Evolutionary conservation across 2,797 vertebrate species (phyloP), one percentile per base, ranked within the genome.

Genomic region (Peromyscus aztecus): DNA sequence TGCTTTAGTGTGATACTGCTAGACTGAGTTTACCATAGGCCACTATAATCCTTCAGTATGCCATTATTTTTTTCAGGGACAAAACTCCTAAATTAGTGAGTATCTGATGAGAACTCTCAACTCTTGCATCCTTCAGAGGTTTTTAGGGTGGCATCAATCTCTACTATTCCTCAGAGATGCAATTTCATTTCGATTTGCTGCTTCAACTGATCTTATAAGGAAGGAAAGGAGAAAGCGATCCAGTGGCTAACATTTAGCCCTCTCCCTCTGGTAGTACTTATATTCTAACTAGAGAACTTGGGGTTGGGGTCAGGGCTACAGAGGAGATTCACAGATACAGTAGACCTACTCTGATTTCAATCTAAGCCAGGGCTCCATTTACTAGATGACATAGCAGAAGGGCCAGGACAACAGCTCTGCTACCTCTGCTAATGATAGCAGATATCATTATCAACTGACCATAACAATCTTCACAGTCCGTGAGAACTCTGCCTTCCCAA

Each of bases 131-230:
- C 75, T 89, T 92, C 21, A 76, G 49, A 55, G 21, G 23, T 90
- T 94, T 88, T 92, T 96, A 91, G 49, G 13, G 16, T 83, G 24
- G 37, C 57, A 49, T 11, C 73, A 90, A 78, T 90, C 37, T 93
- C 34, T 94, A 46, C 7, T 21, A 80, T 80, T 94, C 1, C 24
- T 9, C n/a, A 57, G 67, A 27, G 17, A 67, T 86, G 52, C 27
- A 80, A 46, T 94, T 85, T 95, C 89, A 84, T 78, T 91, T 89
- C 78, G 4, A 92, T 59, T 96, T 92, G 80, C 19, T 57, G 6
- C 63, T 43, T 89, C 85, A 69, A 49, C n/a, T 90, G 10, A 13
- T 7, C 24, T 29, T 31, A 52, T 43, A 59, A 75, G 8, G 16
- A 71, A 75, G 17, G 19, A 4, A 82, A 21, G 31, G 7, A 92